Conservation (phyloP, 2,113 vertebrate genomes). For the Vanacampus margaritifer region DNA sequence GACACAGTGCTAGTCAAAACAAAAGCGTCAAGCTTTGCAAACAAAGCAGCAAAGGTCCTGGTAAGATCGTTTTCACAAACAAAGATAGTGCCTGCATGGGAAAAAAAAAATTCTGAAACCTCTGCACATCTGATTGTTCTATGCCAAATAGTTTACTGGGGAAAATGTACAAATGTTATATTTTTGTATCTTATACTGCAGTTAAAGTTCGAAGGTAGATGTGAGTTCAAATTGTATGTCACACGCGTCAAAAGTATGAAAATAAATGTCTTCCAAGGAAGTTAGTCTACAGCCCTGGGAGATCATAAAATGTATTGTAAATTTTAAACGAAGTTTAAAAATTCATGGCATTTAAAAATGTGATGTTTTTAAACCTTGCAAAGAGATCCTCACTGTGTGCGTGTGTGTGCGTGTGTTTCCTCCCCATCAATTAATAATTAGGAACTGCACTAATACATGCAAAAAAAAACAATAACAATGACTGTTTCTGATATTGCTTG, state of each 20-base stretch:
- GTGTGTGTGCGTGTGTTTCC: no score
- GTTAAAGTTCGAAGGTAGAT: not conserved
- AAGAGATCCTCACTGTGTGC: not conserved
- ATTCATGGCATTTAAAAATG: not conserved
- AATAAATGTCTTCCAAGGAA: not conserved
- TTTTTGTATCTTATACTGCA: not conserved
- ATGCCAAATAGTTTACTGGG: not conserved
- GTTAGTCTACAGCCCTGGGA: not conserved
- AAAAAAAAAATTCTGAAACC: constrained; percentile 17
- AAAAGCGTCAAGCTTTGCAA: constrained; percentile 39
- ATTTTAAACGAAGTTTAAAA: not conserved
- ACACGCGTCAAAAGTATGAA: not conserved
- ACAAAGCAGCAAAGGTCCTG: constrained; percentile 53
- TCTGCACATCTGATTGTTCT: not conserved
- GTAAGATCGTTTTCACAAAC: constrained; percentile 38
- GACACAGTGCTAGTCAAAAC: constrained; percentile 42
- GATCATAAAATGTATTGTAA: not conserved
- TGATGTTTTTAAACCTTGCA: not conserved
- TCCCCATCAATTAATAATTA: no score
- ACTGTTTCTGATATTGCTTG: no score
- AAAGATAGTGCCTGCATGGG: constrained; percentile 16
- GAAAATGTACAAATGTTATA: not conserved
- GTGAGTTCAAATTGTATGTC: not conserved
- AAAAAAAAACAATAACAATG: no score
- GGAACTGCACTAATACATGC: no score